phyloP scores from a whole-genome alignment of 2,113 vertebrate species.

The Micromys minutus region DNA sequence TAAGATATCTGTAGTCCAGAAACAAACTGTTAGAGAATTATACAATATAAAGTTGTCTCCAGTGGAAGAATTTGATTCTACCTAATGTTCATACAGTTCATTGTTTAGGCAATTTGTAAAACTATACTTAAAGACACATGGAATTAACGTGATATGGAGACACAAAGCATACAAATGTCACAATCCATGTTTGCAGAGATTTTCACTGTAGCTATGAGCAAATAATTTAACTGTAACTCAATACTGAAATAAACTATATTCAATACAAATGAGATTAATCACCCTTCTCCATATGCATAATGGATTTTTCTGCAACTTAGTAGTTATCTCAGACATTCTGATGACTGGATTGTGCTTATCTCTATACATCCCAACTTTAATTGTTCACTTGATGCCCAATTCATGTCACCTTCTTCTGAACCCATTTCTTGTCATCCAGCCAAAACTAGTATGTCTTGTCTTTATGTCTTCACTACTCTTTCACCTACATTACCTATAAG shows the following conservation, averaged over 20 bases:
- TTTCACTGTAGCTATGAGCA: background rate
- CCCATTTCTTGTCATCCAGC: background rate
- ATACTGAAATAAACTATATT: slow-evolving; percentile 8
- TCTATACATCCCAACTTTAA: background rate
- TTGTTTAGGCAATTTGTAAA: slow-evolving; percentile 16
- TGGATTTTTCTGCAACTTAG: background rate
- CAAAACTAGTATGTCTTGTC: background rate
- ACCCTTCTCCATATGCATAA: slow-evolving; percentile 6
- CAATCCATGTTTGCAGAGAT: background rate
- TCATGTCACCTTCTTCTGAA: background rate
- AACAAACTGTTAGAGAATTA: background rate
- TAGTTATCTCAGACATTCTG: background rate
- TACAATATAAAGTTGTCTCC: background rate
- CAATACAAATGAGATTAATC: background rate
- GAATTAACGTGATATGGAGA: slow-evolving; percentile 21
- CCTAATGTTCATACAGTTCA: background rate
- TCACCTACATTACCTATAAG: background rate
- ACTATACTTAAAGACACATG: background rate
- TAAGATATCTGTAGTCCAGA: background rate
- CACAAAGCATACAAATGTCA: background rate
- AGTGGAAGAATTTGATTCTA: slow-evolving; percentile 16
- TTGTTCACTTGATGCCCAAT: background rate
- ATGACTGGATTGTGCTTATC: background rate
- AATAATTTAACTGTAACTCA: slow-evolving; percentile 51
- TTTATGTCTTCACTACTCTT: background rate